Percentiles rank a stretch among this genome's conserved stretches.
Evolutionary conservation across 2,797 vertebrate genomes (phyloP).

Genomic region (Acipenser transmontanus): DNA sequence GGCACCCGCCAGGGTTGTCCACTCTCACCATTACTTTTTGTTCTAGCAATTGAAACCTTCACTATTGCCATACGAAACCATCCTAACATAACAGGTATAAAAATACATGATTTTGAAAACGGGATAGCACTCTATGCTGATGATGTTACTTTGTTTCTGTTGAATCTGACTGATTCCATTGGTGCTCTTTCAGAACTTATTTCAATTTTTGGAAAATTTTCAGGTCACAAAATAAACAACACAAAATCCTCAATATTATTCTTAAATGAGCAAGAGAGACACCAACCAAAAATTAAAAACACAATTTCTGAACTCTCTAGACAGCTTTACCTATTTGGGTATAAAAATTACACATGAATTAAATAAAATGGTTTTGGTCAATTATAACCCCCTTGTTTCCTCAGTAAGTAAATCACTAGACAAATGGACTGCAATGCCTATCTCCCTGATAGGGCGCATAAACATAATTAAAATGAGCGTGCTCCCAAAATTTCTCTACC

Average conservation of each 20-base stretch:
- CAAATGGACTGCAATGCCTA: constrained; percentile 16
- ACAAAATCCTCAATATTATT: constrained; percentile 27
- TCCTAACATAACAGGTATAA: constrained; percentile 1
- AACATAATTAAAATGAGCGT: constrained; percentile 13
- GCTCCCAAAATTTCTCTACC: constrained; percentile 2
- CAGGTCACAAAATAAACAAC: constrained; percentile 20
- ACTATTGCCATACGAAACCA: neutral
- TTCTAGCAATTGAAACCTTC: neutral
- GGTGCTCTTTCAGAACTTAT: constrained; percentile 2
- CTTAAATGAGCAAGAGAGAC: constrained; percentile 23
- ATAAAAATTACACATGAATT: constrained; percentile 18
- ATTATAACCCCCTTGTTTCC: constrained; percentile 13
- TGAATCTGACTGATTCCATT: constrained; percentile 11
- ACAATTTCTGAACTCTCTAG: constrained; percentile 8
- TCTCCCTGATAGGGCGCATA: constrained; percentile 24
- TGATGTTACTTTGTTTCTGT: constrained; percentile 20
- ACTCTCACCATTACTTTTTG: neutral
- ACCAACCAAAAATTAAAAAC: neutral
- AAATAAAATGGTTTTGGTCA: constrained; percentile 3
- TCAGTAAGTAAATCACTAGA: constrained; percentile 1
- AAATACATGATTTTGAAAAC: neutral
- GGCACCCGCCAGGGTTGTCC: neutral
- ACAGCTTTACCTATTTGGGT: constrained; percentile 23
- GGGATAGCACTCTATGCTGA: constrained; percentile 11
- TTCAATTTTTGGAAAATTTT: constrained; percentile 8